Evolutionary conservation across 2,797 vertebrate genomes (phyloP), one percentile per base, ranked within the genome.

Genomic region (Saxicola maurus): DNA sequence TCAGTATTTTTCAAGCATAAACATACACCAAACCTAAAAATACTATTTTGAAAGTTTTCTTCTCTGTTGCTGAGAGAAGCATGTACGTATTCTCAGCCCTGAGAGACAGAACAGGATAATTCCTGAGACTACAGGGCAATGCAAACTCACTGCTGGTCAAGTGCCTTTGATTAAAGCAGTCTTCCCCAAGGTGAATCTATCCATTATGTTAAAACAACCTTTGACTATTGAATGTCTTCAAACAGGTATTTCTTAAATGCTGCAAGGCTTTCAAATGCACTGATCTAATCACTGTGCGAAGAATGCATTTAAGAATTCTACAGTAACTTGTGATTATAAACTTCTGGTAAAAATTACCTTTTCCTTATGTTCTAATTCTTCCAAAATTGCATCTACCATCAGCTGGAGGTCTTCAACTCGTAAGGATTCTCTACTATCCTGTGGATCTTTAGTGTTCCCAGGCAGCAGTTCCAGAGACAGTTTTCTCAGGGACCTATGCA

Each of bases 401-500:
- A 98, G 73, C 91, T 98, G 97, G 90, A 99, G 97, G 65, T 98
- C 97, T 95, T 98, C 98, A 84, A 98, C 97, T 71, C 84, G 97
- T 52, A 97, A 65, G 2, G 72, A 73, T 60, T 97, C 97, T 19
- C 77, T 92, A 66, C 89, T 56, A 27, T 92, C 57, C 24, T 61
- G 76, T 20, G 67, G 61, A 17, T 89, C 87, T 28, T 90, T 53
- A 14, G 79, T 88, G 71, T 97, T 97, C 97, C 97, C 97, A 20
- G 98, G 98, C 77, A 97, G 75, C 93, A 98, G 60, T 46, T 96
- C 97, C 73, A 85, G 72, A 27, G 89, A 93, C 17, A 99, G 91
- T 57, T 94, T 96, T 86, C 87, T 96, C 82, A 99, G 91, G 18
- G 97, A 95, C n/a, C 55, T 92, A 56, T 98, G 96, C 75, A 99